phyloP scores from a whole-genome alignment of 2,113 vertebrate species.

The Microcebus jonahi region DNA sequence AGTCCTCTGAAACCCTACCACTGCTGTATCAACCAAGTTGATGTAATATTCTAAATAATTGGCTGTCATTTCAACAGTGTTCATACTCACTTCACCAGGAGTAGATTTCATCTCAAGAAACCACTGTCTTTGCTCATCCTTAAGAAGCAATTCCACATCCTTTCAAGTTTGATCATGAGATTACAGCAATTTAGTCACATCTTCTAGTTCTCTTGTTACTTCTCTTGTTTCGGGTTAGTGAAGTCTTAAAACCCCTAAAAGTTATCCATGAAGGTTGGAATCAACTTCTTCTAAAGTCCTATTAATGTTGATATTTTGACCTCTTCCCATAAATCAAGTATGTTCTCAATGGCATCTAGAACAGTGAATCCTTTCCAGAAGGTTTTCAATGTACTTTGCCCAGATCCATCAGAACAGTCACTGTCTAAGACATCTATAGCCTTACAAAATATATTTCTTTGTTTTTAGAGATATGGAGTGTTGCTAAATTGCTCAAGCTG shows the following conservation, averaged over 20 bases:
- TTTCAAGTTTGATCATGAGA: not conserved
- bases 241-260: not conserved
- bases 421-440: not conserved
- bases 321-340: not conserved
- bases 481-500: too few relatives aligned
- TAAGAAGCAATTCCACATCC: not conserved
- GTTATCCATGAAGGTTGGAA: not conserved
- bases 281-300: not conserved
- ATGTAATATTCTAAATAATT: not conserved
- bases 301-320: not conserved
- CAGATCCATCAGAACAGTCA: not conserved
- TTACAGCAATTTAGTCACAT: not conserved
- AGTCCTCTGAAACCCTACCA: not conserved
- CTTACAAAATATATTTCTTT: not conserved
- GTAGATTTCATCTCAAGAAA: not conserved
- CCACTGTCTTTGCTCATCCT: not conserved
- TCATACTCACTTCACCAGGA: not conserved
- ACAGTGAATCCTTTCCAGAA: not conserved
- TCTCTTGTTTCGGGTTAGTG: not conserved
- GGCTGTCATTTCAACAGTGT: not conserved
- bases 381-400: not conserved
- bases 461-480: too few relatives aligned
- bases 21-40: not conserved
- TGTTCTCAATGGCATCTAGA: not conserved
- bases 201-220: not conserved